These are phyloP conservation scores for Exocentrus adspersus DNA, from an alignment of 2,888 invertebrate genomes.

Conservation along the genomic window DNA sequence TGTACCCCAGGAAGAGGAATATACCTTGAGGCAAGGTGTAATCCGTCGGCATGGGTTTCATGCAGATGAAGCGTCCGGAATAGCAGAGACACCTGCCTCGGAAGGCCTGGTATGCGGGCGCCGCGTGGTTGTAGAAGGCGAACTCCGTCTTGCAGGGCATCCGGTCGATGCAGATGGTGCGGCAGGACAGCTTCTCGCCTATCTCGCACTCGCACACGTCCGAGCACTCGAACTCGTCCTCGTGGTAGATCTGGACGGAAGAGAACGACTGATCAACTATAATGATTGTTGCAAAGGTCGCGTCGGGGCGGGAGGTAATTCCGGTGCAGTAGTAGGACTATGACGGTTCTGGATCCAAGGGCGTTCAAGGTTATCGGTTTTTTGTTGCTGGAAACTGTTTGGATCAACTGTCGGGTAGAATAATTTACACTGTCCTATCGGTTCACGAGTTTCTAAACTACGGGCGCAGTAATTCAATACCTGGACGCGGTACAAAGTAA, in stretches of 20 bases:
- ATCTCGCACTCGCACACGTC: slow-evolving; percentile 89
- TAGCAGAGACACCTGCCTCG: slow-evolving; percentile 88
- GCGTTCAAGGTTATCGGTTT: too few species aligned
- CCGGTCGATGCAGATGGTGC: slow-evolving; percentile 87
- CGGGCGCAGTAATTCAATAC: slow-evolving; percentile 22
- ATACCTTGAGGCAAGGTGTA: slow-evolving; percentile 86
- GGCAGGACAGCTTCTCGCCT: slow-evolving; percentile 82
- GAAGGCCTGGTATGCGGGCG: slow-evolving; percentile 90
- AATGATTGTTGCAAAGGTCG: too few species aligned
- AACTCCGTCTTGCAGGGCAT: slow-evolving; percentile 88
- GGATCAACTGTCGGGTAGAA: too few species aligned
- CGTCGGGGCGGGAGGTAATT: too few species aligned
- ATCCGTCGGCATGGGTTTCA: slow-evolving; percentile 82
- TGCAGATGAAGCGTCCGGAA: slow-evolving; percentile 91
- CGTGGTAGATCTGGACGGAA: slow-evolving; percentile 76
- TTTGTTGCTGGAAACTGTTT: too few species aligned
- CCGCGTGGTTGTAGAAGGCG: slow-evolving; percentile 90
- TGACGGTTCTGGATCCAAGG: too few species aligned
- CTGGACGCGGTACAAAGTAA: slow-evolving; percentile 18
- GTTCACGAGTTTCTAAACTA: too few species aligned
- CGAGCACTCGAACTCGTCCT: slow-evolving; percentile 89
- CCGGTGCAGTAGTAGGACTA: too few species aligned
- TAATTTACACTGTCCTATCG: too few species aligned
- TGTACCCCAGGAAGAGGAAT: slow-evolving; percentile 89
- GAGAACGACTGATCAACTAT: background rate